Conservation (phyloP, 2,888 invertebrate genomes). For the Melinaea menophilus region DNA sequence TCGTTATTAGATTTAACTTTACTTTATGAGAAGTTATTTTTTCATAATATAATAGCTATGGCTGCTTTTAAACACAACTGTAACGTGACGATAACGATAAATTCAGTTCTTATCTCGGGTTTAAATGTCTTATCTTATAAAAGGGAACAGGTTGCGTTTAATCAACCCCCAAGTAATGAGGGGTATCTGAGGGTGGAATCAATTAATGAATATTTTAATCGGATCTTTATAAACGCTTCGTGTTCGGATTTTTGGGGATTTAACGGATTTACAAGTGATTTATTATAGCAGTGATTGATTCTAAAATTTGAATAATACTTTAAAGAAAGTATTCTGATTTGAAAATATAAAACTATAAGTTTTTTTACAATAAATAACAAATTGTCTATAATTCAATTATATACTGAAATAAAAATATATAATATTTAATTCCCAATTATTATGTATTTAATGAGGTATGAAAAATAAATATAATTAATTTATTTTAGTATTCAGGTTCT, state of each 20-base stretch:
- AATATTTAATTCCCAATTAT: too few relatives aligned
- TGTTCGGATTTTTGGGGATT: slow-evolving; percentile 69
- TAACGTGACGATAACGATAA: slow-evolving; percentile 12
- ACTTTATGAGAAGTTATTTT: not conserved
- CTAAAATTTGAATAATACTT: slow-evolving; percentile 32
- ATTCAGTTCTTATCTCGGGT: not conserved
- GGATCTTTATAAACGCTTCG: slow-evolving; percentile 73
- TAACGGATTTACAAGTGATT: slow-evolving; percentile 51
- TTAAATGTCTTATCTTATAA: slow-evolving; percentile 18
- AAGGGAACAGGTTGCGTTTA: slow-evolving; percentile 59
- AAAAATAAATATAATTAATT: slow-evolving; percentile 7
- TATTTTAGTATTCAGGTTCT: slow-evolving; percentile 2
- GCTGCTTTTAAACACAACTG: slow-evolving; percentile 1
- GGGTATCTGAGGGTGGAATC: slow-evolving; percentile 68
- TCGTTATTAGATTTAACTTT: not conserved
- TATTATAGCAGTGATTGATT: slow-evolving; percentile 60
- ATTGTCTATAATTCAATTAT: too few relatives aligned
- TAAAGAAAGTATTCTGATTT: slow-evolving; percentile 12
- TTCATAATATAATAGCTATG: not conserved
- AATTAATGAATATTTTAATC: slow-evolving; percentile 75
- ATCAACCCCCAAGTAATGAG: slow-evolving; percentile 73
- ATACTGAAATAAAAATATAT: too few relatives aligned
- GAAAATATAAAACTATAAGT: slow-evolving; percentile 30
- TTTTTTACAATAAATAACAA: too few relatives aligned
- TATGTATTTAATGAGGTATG: too few relatives aligned